A percentile compares a stretch with the other conserved stretches of the same genome.
Evolutionary conservation across 2,888 invertebrate species (phyloP).

Genomic region (Diaperis boleti): DNA sequence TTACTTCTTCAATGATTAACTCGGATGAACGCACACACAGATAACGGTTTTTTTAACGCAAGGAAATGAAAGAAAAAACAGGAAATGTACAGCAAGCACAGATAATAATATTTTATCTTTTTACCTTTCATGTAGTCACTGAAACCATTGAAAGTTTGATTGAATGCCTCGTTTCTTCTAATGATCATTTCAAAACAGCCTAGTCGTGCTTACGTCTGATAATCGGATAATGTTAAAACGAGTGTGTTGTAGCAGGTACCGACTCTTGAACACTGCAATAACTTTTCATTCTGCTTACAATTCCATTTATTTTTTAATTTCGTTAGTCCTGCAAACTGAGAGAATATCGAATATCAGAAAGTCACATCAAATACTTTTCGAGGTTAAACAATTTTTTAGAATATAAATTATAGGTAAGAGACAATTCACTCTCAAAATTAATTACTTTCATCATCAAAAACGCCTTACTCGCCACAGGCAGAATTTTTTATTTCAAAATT

Average conservation of each 20-base stretch:
- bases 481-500: no score
- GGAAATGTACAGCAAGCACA: not conserved
- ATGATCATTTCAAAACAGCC: not conserved
- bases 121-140: not conserved
- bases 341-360: no score
- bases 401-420: no score
- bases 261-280: not conserved
- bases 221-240: not conserved
- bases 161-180: not conserved
- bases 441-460: no score
- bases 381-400: no score
- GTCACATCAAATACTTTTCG: no score
- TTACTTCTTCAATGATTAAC: no score
- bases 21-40: no score
- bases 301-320: not conserved
- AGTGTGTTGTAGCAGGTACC: not conserved
- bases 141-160: not conserved
- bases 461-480: no score
- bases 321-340: not conserved
- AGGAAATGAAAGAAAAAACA: not conserved
- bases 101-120: not conserved
- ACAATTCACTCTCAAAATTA: no score
- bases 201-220: not conserved
- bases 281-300: no score
- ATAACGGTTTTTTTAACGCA: no score